phyloP scores from a whole-genome alignment of 2,888 invertebrate genomes.

The Drosophila fulvimacula region DNA sequence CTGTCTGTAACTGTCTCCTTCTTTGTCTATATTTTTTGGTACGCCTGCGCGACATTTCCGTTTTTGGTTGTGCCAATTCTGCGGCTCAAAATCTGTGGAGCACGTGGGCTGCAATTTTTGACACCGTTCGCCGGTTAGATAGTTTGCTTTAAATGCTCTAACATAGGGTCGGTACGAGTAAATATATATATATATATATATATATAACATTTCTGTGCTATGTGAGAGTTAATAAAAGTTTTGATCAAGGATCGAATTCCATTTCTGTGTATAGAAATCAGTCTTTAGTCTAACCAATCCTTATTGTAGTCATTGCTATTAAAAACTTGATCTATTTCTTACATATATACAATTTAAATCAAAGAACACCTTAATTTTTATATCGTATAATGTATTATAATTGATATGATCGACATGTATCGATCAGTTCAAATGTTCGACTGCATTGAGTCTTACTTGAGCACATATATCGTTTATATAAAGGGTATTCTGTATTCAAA shows the following conservation, averaged over 20 bases:
- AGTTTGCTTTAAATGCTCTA: slow-evolving; percentile 19
- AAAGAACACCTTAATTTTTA: too few species aligned
- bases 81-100: slow-evolving; percentile 21
- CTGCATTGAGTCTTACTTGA: neutral
- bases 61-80: slow-evolving; percentile 48
- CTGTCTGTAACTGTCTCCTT: slow-evolving; percentile 14
- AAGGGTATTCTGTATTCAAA: slow-evolving; percentile 22
- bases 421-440: neutral
- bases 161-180: too few species aligned
- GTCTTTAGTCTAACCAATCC: too few species aligned
- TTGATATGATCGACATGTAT: neutral
- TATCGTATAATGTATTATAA: too few species aligned
- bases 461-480: neutral
- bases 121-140: slow-evolving; percentile 38
- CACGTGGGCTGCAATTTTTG: slow-evolving; percentile 47
- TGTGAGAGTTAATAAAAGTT: too few species aligned
- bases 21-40: slow-evolving; percentile 3
- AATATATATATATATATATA: too few species aligned
- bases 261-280: too few species aligned
- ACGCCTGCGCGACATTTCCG: slow-evolving; percentile 67
- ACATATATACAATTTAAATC: too few species aligned
- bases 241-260: too few species aligned
- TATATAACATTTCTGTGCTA: too few species aligned
- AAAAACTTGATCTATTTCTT: too few species aligned
- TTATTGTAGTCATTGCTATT: too few species aligned